phyloP scores from a whole-genome alignment of 2,888 invertebrate species.

The Agrilus biguttatus region DNA sequence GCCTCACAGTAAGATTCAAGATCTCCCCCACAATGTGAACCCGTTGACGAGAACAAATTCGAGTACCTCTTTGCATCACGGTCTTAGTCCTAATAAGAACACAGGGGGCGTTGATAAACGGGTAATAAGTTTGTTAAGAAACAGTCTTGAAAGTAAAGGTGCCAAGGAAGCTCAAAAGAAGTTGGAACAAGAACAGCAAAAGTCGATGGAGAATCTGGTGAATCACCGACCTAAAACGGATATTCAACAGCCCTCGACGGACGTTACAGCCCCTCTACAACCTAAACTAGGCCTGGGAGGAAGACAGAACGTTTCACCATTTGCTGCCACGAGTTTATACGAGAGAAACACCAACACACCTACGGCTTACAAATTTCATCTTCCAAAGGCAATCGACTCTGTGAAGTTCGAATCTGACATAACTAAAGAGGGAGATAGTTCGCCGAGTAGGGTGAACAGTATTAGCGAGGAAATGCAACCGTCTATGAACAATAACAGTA shows the following conservation, averaged over 20 bases:
- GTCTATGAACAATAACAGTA: slow-evolving; percentile 16
- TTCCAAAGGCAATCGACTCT: slow-evolving; percentile 55
- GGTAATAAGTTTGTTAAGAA: slow-evolving; percentile 55
- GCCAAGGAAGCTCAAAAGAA: slow-evolving; percentile 39
- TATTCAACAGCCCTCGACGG: slow-evolving; percentile 28
- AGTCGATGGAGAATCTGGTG: slow-evolving; percentile 10
- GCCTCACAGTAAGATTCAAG: slow-evolving; percentile 11
- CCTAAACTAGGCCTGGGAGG: slow-evolving; percentile 31
- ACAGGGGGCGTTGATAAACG: slow-evolving; percentile 50
- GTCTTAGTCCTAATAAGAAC: slow-evolving; percentile 14
- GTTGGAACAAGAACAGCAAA: slow-evolving; percentile 26
- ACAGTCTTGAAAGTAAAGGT: slow-evolving; percentile 53
- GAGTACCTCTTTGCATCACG: slow-evolving; percentile 15
- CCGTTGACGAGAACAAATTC: slow-evolving; percentile 18
- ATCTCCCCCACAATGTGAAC: slow-evolving; percentile 13
- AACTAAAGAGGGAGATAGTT: slow-evolving; percentile 10
- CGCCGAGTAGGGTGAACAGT: slow-evolving; percentile 7
- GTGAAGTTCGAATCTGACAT: slow-evolving; percentile 38
- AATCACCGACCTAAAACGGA: slow-evolving; percentile 18
- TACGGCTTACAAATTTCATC: slow-evolving; percentile 45
- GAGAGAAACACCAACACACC: slow-evolving; percentile 35
- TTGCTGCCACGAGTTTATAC: slow-evolving; percentile 37
- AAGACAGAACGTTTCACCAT: slow-evolving; percentile 39
- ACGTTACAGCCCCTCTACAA: slow-evolving; percentile 29
- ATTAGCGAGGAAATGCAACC: slow-evolving; percentile 14